Conservation (phyloP, 1,140 invertebrate genomes). For the Monochamus saltuarius region DNA sequence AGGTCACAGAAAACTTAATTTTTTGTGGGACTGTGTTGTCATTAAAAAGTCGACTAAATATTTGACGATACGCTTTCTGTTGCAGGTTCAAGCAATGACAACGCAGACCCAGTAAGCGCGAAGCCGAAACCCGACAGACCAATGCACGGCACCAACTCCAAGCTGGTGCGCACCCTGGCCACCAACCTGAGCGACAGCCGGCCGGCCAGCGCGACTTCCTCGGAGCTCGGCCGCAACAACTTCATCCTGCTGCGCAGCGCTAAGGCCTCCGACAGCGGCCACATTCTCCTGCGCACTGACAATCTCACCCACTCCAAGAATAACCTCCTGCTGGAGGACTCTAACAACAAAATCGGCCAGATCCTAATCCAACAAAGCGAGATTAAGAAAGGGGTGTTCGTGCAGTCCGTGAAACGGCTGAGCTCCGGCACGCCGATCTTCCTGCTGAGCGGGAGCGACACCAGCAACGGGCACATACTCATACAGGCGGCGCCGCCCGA, state of each 20-base stretch:
- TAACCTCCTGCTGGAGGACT: constrained; percentile 35
- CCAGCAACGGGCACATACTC: constrained; percentile 45
- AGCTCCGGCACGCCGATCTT: constrained; percentile 46
- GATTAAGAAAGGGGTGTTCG: constrained; percentile 42
- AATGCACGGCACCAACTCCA: constrained; percentile 41
- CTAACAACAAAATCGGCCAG: constrained; percentile 37
- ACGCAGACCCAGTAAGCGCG: constrained; percentile 14
- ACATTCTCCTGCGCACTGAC: constrained; percentile 45
- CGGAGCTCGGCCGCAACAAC: constrained; percentile 45
- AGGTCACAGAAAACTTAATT: too few species aligned
- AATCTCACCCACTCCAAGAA: constrained; percentile 28
- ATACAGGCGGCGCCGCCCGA: constrained; percentile 45
- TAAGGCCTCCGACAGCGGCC: constrained; percentile 43
- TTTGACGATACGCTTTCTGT: constrained; percentile 7
- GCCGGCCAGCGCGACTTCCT: constrained; percentile 15
- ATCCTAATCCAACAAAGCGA: constrained; percentile 48
- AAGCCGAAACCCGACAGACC: constrained; percentile 28
- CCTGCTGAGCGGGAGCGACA: constrained; percentile 46
- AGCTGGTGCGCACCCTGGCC: constrained; percentile 36
- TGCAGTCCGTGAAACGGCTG: constrained; percentile 48
- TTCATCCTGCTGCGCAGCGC: constrained; percentile 46
- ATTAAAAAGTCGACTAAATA: too few species aligned
- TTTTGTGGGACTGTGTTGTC: too few species aligned
- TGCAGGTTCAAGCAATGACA: constrained; percentile 26
- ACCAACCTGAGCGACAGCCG: constrained; percentile 23